These are phyloP conservation scores for Myopa testacea DNA, from an alignment of 2,888 invertebrate genomes.

Conservation along the genomic window DNA sequence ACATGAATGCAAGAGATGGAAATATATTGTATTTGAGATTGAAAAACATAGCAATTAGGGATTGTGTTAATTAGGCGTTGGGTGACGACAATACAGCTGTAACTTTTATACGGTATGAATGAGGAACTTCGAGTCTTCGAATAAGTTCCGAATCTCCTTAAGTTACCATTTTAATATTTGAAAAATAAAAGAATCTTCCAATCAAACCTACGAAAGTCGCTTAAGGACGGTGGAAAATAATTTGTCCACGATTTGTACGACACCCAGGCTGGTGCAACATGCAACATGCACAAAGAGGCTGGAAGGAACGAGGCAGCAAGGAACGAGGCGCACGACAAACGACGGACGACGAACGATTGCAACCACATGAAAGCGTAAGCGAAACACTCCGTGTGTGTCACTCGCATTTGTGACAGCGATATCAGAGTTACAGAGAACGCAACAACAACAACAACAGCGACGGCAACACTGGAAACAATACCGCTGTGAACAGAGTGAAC, in stretches of 20 bases:
- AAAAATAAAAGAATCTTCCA: too few relatives aligned
- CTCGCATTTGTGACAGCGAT: slow-evolving; percentile 14
- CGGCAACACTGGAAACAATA: slow-evolving; percentile 1
- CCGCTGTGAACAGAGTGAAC: not conserved
- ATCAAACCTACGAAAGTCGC: too few relatives aligned
- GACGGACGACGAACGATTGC: not conserved
- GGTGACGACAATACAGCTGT: too few relatives aligned
- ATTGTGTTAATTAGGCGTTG: too few relatives aligned
- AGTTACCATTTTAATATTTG: too few relatives aligned
- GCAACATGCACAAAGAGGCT: not conserved
- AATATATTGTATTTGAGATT: too few relatives aligned
- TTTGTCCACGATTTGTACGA: slow-evolving; percentile 19
- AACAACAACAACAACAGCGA: slow-evolving; percentile 27
- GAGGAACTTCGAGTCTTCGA: too few relatives aligned
- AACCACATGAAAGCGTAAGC: slow-evolving; percentile 7
- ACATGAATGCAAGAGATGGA: too few relatives aligned
- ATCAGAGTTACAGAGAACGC: not conserved
- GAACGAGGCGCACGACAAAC: not conserved
- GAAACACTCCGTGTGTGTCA: not conserved
- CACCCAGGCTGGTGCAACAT: slow-evolving; percentile 8
- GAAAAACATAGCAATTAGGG: too few relatives aligned
- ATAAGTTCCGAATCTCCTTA: too few relatives aligned
- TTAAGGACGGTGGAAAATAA: not conserved
- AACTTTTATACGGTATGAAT: too few relatives aligned
- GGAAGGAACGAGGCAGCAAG: not conserved